These are phyloP conservation scores for Entelurus aequoreus DNA, from an alignment of 2,113 vertebrate species.

Conservation along the genomic window DNA sequence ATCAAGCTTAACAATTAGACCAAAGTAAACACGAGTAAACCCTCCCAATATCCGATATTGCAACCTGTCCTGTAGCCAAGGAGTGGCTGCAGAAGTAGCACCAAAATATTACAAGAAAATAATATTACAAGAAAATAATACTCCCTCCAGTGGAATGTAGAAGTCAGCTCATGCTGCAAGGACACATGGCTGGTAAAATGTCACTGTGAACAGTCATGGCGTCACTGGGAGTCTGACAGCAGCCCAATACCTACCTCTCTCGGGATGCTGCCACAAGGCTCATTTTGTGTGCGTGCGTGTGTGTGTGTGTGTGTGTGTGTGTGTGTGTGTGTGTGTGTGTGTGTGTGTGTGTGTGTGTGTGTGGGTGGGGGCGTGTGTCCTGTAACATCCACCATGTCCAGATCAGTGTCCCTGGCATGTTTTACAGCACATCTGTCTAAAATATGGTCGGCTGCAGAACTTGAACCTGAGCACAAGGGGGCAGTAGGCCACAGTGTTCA, in stretches of 20 bases:
- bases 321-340: slow-evolving; percentile 14
- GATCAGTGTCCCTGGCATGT: slow-evolving; percentile 94
- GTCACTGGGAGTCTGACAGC: slow-evolving; percentile 23
- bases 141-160: slow-evolving; percentile 63
- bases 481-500: slow-evolving; percentile 99
- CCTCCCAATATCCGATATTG: slow-evolving; percentile 20
- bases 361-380: slow-evolving; percentile 9
- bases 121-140: slow-evolving; percentile 50
- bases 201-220: slow-evolving; percentile 16
- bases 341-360: slow-evolving; percentile 12
- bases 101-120: slow-evolving; percentile 57
- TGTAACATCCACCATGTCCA: slow-evolving; percentile 14
- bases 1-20: not conserved
- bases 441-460: slow-evolving; percentile 97
- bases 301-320: slow-evolving; percentile 18
- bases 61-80: slow-evolving; percentile 53
- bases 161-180: slow-evolving; percentile 32
- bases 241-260: slow-evolving; percentile 13
- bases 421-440: slow-evolving; percentile 99
- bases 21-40: slow-evolving; percentile 19
- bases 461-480: slow-evolving; percentile 98
- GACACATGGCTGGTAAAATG: slow-evolving; percentile 12
- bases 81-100: slow-evolving; percentile 49
- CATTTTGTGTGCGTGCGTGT: slow-evolving; percentile 35
- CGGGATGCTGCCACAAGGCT: slow-evolving; percentile 37